Conservation (phyloP, 2,888 invertebrate species). For the Operophtera brumata region DNA sequence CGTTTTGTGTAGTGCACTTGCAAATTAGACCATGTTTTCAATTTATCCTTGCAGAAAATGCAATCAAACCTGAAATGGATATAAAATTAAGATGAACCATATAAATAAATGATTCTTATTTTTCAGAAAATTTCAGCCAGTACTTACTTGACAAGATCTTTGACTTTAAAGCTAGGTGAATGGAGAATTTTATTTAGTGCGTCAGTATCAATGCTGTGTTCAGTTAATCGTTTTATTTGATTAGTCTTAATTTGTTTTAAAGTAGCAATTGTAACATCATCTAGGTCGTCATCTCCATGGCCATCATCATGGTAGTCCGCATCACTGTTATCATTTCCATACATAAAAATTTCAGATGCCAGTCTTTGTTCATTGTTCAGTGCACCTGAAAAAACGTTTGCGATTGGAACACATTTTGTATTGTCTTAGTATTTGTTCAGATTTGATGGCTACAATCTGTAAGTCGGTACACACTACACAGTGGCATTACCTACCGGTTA, state of each 20-base stretch:
- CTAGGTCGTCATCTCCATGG: constrained; percentile 44
- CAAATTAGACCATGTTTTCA: constrained; percentile 60
- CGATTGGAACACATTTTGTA: not conserved
- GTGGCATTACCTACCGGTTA: no score
- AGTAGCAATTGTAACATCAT: constrained; percentile 61
- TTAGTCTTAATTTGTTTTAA: constrained; percentile 57
- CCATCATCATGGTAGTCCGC: constrained; percentile 34
- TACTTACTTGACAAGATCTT: constrained; percentile 59
- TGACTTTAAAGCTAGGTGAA: constrained; percentile 59
- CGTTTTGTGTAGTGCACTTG: constrained; percentile 52
- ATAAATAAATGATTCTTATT: not conserved
- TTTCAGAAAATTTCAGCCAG: not conserved
- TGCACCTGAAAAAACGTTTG: constrained; percentile 43
- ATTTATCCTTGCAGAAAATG: constrained; percentile 53
- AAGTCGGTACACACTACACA: no score
- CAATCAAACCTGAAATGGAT: constrained; percentile 58
- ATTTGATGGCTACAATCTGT: no score
- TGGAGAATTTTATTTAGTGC: constrained; percentile 57
- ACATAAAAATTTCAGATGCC: constrained; percentile 42
- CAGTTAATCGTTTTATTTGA: constrained; percentile 47
- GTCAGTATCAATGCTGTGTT: constrained; percentile 47
- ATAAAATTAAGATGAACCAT: not conserved
- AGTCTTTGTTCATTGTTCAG: constrained; percentile 50
- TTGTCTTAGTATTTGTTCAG: not conserved
- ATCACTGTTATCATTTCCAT: constrained; percentile 37